Base-by-base conservation (phyloP, 2,797 vertebrate genomes). In the Girardinus metallicus region DNA sequence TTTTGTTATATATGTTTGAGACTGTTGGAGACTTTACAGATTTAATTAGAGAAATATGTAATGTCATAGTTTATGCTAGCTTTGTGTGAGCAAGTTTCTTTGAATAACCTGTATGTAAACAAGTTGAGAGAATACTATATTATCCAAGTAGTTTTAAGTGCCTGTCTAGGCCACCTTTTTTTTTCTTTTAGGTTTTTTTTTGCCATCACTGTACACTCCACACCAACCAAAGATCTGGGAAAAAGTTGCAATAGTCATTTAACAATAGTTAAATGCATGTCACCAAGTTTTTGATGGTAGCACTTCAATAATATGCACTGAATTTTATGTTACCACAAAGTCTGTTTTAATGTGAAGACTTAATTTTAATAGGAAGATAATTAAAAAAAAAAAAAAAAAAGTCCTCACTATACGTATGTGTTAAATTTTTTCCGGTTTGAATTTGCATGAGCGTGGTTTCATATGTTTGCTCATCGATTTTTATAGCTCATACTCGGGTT, bases 111-210 rank as follows among this genome's bases (percentile, higher is more conserved):
- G 49, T 88, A 80, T 1, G 57, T 85, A 79, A 83, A 83, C 78
- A 79, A 84, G 81, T 82, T 78, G 79, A 78, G 64, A 83, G 64
- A 85, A 85, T 80, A 85, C 82, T 79, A 62, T 4, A 78, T 77
- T 87, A 85, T 82, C 81, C 68, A 81, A 85, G 80, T 92, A 92
- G 93, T 89, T 91, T 86, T 79, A 95, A 95, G 93, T 95, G 94
- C 94, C 94, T 95, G 90, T 92, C 60, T 79, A 87, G 86, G 90
- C 87, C 66, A 55, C 39, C 57, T 86, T 82, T 46, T 79, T 76
- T 78, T 80, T 84, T 83, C 43, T 82, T 10, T 46, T 88, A 64
- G 3, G 79, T 57, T 0, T 62, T 77, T 55, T 66, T 55, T 81
- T 47, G 16, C 73, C 76, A 44, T 79, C 21, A 23, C 29, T 31